Conservation (phyloP, 2,888 invertebrate species). For the Piscicola geometra region DNA sequence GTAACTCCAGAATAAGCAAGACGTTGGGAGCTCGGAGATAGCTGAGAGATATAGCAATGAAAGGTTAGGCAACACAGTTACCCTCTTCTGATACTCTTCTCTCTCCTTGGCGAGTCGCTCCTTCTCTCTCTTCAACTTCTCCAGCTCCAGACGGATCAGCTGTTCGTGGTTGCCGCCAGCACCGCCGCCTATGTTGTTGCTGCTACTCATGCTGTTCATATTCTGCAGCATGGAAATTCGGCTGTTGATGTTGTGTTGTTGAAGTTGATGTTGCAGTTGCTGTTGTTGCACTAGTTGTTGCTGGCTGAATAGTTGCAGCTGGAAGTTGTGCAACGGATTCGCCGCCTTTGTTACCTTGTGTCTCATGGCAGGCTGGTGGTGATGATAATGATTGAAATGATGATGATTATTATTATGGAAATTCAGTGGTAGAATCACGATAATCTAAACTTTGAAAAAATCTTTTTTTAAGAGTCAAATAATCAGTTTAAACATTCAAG, state of each 20-base stretch:
- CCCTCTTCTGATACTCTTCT: constrained; percentile 31
- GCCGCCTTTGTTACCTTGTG: constrained; percentile 11
- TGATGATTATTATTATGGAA: too few species aligned
- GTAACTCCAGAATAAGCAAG: too few species aligned
- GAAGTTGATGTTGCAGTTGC: constrained; percentile 26
- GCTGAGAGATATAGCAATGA: too few species aligned
- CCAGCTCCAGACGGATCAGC: constrained; percentile 21
- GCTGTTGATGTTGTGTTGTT: constrained; percentile 6
- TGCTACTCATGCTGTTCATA: constrained; percentile 1
- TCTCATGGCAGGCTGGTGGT: constrained; percentile 11
- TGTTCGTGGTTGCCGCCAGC: not conserved
- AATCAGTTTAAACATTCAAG: too few species aligned
- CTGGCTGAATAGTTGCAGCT: constrained; percentile 2
- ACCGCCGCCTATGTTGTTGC: not conserved
- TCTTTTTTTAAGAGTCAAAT: too few species aligned
- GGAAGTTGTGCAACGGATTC: not conserved
- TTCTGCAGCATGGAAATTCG: not conserved
- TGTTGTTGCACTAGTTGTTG: too few species aligned
- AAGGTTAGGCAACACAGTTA: too few species aligned
- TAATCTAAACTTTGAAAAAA: too few species aligned
- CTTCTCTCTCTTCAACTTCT: constrained; percentile 27
- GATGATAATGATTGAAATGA: too few species aligned
- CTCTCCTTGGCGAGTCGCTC: constrained; percentile 28
- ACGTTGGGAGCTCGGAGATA: too few species aligned
- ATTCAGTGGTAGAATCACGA: too few species aligned